Base-by-base conservation (phyloP, 2,888 invertebrate genomes). In the Fragum fragum region DNA sequence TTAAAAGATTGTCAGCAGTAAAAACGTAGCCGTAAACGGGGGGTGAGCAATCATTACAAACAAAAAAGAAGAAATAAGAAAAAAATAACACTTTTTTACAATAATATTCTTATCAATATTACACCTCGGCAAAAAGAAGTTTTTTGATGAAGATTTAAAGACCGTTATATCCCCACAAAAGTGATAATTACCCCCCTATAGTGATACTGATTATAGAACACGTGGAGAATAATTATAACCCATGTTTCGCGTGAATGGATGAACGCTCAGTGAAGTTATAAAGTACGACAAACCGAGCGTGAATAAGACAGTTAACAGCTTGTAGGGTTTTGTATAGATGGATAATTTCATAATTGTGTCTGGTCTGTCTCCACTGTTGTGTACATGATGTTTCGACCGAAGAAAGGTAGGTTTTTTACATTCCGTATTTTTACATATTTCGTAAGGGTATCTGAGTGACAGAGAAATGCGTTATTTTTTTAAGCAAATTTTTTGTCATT, bases 271-370 rank as follows among this genome's bases (percentile, higher is more conserved):
- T 47, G 47, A 47, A 47, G 47, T 47, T 39, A 47, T n/a, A 47
- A n/a, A 18, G 16, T 3, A 47, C 5, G 3, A 5, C 14, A 3
- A 36, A 36, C 14, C 18, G n/a, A 47, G 47, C 47, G 47, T 47
- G 47, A 47, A 47, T 47, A 47, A 47, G 47, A 47, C 47, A 47
- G 47, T 47, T 47, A 47, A 47, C 47, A 47, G 47, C 47, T 47
- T 47, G 47, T 47, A 5, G 18, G 14, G n/a, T 18, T 18, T n/a
- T 14, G 47, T 14, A 47, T 47, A 47, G 47, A 47, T 47, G 47
- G 47, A 47, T 47, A 9, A n/a, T 47, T 47, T 47, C 47, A 47
- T 47, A 14, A n/a, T 47, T 14, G n/a, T 36, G 32, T 36, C 32
- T 36, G 32, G 32, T 36, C 32, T 36, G n/a, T n/a, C n/a, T n/a